Base-by-base conservation (phyloP, 2,113 vertebrate genomes). In the Ariopsis seemanni region DNA sequence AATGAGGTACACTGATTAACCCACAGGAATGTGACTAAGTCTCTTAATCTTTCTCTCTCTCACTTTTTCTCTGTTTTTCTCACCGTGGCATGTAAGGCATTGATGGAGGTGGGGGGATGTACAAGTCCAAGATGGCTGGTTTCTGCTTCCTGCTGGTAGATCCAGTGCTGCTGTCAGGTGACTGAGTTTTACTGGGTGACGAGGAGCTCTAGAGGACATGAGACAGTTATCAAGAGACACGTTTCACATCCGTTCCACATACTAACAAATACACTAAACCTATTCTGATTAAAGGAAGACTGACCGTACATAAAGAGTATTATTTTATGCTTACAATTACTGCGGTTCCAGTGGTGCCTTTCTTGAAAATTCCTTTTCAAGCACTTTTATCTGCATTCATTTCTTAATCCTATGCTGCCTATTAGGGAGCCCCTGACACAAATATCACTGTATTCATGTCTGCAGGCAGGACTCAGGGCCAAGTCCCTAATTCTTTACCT, bases 21-120 rank as follows among this genome's bases (percentile, higher is more conserved):
- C 81, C 71, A 71, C 57, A 83, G 86, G 86, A 88, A 88, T 88
- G 86, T 55, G 9, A 12, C 30, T 30, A 87, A 75, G 69, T 65
- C 85, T 72, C 69, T 5, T 74, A 89, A 84, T 79, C 85, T 86
- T 89, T 48, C 27, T 30, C 57, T 22, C 58, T 82, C 67, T 53
- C 63, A 86, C 52, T 20, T 42, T 4, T 42, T 42, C 96, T 67
- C 94, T 55, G 20, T 77, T 55, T 78, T 34, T 22, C 96, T 67
- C 94, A 99, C 98, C 96, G 93, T 20, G 97, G 97, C 4, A 93
- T 93, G 92, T 98, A 99, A 0, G 97, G 97, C 1, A 96, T 93
- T 17, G 95, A 87, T 0, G 98, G 98, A 0, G 97, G 98, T 72
- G 97, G 97, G 58, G 98, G 97, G 69, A 99, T 97, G 87, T 96